Base-by-base conservation (phyloP, 2,113 vertebrate genomes). In the Ammospiza nelsoni region DNA sequence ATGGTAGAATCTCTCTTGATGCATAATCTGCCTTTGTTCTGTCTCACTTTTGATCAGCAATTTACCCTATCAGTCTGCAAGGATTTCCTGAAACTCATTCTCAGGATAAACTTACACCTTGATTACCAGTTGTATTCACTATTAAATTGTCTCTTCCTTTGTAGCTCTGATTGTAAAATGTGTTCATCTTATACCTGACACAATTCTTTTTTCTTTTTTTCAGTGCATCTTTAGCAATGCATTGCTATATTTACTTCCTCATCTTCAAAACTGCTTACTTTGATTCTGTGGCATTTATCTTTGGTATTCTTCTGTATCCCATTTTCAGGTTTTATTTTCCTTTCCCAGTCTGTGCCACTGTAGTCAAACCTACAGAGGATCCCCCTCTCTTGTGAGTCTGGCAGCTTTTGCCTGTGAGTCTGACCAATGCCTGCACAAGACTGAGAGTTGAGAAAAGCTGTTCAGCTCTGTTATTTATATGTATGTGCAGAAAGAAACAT, bases 101-200 rank as follows among this genome's bases (percentile, higher is more conserved):
- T 77, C 37, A 33, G 21, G 71, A 37, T 87, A 94, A 91, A 94
- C 76, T 89, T 86, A n/a, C 0, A 44, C 57, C 93, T 92, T 96
- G 92, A 96, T 95, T 95, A 52, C 72, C 3, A 3, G 91, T 72
- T 90, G 67, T 83, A 71, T 90, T 95, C 72, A 29, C 72, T 93
- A 57, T 88, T 93, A 83, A 85, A 94, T 65, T 68, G 20, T 63
- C 72, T 92, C 29, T 87, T 57, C 55, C 43, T 95, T 95, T 84
- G 90, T 93, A 54, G 15, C 39, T 22, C 84, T 96, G 93, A 93
- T 92, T 94, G 84, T 92, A 90, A 89, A 86, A 97, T 29, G 37
- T 81, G 90, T 84, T 96, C 83, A 17, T 67, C 0, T 90, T 55
- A 80, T 43, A 21, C 67, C 44, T 84, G 61, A 66, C 2, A 0